These are phyloP conservation scores for Porites lobata DNA, from an alignment of 92 coral and sea anemone genomes.

Conservation along the genomic window DNA sequence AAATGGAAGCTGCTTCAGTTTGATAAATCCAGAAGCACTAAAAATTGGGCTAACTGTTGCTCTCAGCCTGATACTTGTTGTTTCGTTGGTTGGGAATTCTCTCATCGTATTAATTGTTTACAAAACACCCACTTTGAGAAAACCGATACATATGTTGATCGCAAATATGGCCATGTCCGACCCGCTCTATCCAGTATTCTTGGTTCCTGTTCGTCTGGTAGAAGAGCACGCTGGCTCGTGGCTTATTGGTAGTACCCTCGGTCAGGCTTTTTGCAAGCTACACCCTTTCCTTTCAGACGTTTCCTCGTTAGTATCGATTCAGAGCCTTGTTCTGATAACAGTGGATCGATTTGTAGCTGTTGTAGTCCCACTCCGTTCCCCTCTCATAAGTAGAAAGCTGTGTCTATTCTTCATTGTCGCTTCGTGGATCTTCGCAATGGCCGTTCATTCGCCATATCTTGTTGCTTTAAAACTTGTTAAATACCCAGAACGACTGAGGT, in stretches of 20 bases:
- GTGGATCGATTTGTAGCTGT: not conserved
- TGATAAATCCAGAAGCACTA: too few relatives aligned
- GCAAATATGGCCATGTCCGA: too few relatives aligned
- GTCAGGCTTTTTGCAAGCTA: not conserved
- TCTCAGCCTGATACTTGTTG: too few relatives aligned
- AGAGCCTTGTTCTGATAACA: not conserved
- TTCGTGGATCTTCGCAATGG: not conserved
- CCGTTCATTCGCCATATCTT: not conserved
- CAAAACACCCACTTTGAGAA: too few relatives aligned
- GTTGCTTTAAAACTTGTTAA: not conserved
- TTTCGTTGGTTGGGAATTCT: too few relatives aligned
- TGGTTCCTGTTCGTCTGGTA: not conserved
- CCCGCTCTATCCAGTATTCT: too few relatives aligned
- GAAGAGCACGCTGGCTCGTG: not conserved
- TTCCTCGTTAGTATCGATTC: not conserved
- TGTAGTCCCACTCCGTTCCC: not conserved
- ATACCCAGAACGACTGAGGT: not conserved
- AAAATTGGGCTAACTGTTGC: too few relatives aligned
- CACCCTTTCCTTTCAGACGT: not conserved
- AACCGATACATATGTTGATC: too few relatives aligned
- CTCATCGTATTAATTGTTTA: too few relatives aligned
- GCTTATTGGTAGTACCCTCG: not conserved
- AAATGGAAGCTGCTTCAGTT: too few relatives aligned
- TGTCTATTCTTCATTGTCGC: not conserved
- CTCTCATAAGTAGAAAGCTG: not conserved